phyloP scores from a whole-genome alignment of 2,113 vertebrate genomes.

The Perca flavescens region DNA sequence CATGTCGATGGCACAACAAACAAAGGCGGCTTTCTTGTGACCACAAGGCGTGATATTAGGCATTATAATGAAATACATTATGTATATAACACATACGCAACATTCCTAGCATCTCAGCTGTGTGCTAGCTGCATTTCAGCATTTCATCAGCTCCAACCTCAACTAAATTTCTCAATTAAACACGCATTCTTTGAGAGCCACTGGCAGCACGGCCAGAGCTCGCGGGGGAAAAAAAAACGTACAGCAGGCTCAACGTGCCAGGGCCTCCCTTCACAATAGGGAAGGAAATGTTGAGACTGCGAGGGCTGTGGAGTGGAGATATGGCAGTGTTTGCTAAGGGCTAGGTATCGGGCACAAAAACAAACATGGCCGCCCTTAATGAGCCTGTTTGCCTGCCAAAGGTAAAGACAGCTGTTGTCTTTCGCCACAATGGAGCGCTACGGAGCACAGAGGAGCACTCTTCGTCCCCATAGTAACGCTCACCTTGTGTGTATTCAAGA shows the following conservation, averaged over 20 bases:
- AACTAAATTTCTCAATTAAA: constrained; percentile 78
- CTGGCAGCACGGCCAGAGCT: constrained; percentile 63
- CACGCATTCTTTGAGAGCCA: constrained; percentile 75
- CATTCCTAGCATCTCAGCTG: constrained; percentile 58
- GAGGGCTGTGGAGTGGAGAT: constrained; percentile 79
- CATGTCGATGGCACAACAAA: constrained; percentile 62
- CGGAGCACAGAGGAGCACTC: constrained; percentile 63
- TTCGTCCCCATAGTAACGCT: constrained; percentile 78
- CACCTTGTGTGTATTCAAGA: constrained; percentile 71
- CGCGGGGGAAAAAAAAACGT: constrained; percentile 12
- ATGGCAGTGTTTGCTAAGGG: constrained; percentile 83
- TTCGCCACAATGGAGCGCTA: constrained; percentile 75
- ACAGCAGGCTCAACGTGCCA: constrained; percentile 54
- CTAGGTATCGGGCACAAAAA: constrained; percentile 85
- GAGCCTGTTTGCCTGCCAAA: constrained; percentile 85
- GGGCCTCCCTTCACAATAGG: constrained; percentile 68
- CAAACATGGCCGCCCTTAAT: constrained; percentile 84
- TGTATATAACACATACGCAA: constrained; percentile 53
- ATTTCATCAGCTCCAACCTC: constrained; percentile 65
- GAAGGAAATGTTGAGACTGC: constrained; percentile 80
- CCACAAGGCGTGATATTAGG: constrained; percentile 69
- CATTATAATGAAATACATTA: constrained; percentile 72
- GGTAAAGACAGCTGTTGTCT: constrained; percentile 86
- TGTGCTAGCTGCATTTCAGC: constrained; percentile 40
- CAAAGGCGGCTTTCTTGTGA: constrained; percentile 76